Evolutionary conservation across 2,797 vertebrate species (phyloP), one percentile per base, ranked within the genome.

Genomic region (Gallinago stenura): DNA sequence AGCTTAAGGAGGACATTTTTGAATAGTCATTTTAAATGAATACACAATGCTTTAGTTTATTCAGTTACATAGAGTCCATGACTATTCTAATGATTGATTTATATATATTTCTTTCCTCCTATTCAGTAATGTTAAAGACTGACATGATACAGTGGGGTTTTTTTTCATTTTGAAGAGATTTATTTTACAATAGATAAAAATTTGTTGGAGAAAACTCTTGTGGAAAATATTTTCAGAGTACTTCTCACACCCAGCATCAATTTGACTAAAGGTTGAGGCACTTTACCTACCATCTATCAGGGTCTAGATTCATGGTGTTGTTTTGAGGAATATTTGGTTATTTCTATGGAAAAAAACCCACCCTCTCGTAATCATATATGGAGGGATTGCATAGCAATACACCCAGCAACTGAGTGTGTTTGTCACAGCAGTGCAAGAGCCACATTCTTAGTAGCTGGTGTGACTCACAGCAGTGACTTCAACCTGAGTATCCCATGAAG

Each of bases 131-230:
- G 7, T 7, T 77, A 57, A 54, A 14, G 35, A 68, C 25, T 62
- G 25, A 18, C 1, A 5, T n/a, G 30, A 30, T 2, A 1, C 0
- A 10, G 50, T 18, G 39, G 37, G 37, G 12, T 70, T 60, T 43
- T 11, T 35, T 35, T 50, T 41, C 0, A 12, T 54, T 87, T 76
- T 53, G 5, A 48, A 76, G 35, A 68, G 5, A 15, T 82, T 45
- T 65, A 20, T 65, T 83, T 83, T 81, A 16, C 2, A 22, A 4
- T 31, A 46, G 20, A 18, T 76, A 37, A 70, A 66, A 33, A 57
- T 19, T 66, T 54, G 0, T 48, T 31, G 8, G 15, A 58, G 7
- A 37, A 78, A 78, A 25, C 9, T n/a, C 6, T 31, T 51, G 5
- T 53, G 22, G 71, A 48, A 81, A 51, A 17, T 68, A 25, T 9